Base-by-base conservation (phyloP, 2,888 invertebrate genomes). In the Orthosia gothica region DNA sequence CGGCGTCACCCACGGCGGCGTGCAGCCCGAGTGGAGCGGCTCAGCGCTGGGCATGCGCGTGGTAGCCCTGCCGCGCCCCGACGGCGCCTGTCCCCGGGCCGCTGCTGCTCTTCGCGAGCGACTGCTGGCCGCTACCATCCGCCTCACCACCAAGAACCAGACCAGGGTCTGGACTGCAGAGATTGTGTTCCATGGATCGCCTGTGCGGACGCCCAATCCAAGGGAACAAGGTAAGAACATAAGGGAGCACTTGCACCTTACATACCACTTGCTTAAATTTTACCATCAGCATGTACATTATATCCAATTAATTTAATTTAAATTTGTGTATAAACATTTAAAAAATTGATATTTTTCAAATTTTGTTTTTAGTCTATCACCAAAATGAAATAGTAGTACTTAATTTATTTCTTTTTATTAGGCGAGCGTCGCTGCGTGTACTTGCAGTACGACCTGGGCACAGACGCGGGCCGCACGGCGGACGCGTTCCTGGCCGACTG, bases 1-100 rank as follows among this genome's bases (percentile, higher is more conserved):
- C 81, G 98, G 98, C 80, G 98, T 99, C 83, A 98, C 98, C 52
- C 99, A 99, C 95, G 99, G 99, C 93, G 99, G 99, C 0, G 97
- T 99, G 69, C 99, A 99, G 93, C 98, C 99, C 0, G 99, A 99
- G 94, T 98, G 99, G 74, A 98, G 99, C 92, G 99, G 99, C 0
- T 98, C 98, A 0, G 98, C 98, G 40, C 96, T 99, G 74, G 98
- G 98, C 62, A 96, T 99, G 89, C 98, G 98, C 91, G 96, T 99
- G 65, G 97, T 99, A 72, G 97, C 98, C 70, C 95, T 99, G 84
- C 99, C 99, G 5, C 97, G 97, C 58, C 98, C 98, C 0, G 95
- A 96, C 0, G 97, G 97, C 18, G 90, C 95, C 76, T 83, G 92
- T 77, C 83, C 84, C 32, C 81, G 95, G 64, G 97, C 98, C 5